These are phyloP conservation scores for Bimastos eiseni DNA, from an alignment of 2,888 invertebrate genomes.

Conservation along the genomic window DNA sequence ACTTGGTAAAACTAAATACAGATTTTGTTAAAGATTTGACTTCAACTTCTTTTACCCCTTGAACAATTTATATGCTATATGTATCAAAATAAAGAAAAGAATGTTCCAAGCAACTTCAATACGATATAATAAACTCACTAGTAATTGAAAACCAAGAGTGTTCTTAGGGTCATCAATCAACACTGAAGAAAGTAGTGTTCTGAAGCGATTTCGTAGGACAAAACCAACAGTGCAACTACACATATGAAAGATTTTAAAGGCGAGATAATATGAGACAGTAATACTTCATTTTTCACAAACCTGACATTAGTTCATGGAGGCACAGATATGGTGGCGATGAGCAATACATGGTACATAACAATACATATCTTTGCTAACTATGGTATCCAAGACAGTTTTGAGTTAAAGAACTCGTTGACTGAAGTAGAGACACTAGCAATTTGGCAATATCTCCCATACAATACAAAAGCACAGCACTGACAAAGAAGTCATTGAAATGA, in stretches of 20 bases:
- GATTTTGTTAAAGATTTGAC: neutral
- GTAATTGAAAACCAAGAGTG: neutral
- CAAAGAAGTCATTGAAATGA: neutral
- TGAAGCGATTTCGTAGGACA: neutral
- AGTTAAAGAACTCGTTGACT: neutral
- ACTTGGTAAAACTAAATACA: neutral
- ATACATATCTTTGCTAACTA: neutral
- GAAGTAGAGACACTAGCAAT: neutral
- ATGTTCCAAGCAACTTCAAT: no score
- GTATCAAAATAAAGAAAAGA: no score
- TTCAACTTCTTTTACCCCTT: no score
- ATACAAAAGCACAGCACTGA: neutral
- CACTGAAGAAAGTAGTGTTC: neutral
- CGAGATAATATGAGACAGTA: neutral
- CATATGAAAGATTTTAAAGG: neutral
- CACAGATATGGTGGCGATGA: neutral
- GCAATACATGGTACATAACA: neutral
- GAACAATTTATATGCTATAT: no score
- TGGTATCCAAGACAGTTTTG: neutral
- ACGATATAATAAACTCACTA: no score
- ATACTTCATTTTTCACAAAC: neutral
- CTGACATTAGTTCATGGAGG: neutral
- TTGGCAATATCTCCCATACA: neutral
- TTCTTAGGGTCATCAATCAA: no score
- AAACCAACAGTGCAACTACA: conserved; percentile 1